These are phyloP conservation scores for Aporophyla nigra DNA, from an alignment of 2,888 invertebrate species.

Conservation along the genomic window DNA sequence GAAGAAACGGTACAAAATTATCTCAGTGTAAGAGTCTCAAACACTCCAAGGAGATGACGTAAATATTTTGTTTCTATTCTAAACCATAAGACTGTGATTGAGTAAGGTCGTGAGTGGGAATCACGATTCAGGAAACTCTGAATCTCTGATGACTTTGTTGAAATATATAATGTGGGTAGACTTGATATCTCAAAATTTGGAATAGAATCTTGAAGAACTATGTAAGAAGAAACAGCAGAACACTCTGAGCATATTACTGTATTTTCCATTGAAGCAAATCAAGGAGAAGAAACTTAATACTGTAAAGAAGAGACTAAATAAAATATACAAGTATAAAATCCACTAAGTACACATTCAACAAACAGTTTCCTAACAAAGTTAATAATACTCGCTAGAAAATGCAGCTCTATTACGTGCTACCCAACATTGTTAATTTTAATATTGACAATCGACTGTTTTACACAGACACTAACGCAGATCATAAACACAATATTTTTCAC, in stretches of 20 bases:
- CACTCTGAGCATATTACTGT: not conserved
- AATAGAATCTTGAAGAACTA: not conserved
- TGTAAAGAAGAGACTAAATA: not conserved
- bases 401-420: constrained; percentile 8
- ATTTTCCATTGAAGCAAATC: not conserved
- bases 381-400: constrained; percentile 26
- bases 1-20: not conserved
- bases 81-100: not conserved
- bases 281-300: not conserved
- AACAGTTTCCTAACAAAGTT: constrained; percentile 37
- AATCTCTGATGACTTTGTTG: not conserved
- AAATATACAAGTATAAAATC: not conserved
- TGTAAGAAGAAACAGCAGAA: not conserved
- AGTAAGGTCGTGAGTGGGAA: not conserved
- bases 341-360: not conserved
- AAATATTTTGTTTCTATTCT: not conserved
- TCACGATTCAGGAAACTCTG: not conserved
- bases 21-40: not conserved
- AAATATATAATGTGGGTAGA: not conserved
- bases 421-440: constrained; percentile 8
- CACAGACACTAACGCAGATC: constrained; percentile 6
- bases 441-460: constrained; percentile 25
- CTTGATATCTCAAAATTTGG: not conserved
- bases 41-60: not conserved
- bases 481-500: constrained; percentile 26